Base-by-base conservation (phyloP, 2,797 vertebrate species). In the Sciurus vulgaris region DNA sequence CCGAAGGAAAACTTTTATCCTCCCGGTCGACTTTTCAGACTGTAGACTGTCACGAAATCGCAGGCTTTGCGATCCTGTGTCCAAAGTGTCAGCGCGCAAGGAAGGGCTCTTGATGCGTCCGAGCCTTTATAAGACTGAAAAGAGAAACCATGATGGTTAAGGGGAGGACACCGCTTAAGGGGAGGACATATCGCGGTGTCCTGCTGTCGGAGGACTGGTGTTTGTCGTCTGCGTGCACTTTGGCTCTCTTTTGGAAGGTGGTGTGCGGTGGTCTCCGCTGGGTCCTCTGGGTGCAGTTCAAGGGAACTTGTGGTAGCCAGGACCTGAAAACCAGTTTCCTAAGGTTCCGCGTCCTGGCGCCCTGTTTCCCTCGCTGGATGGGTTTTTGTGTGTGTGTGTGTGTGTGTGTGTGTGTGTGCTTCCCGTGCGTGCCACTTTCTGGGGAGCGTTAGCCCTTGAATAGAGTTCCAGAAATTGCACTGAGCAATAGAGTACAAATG, bases 71-170 rank as follows among this genome's bases (percentile, higher is more conserved):
- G 59, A 69, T 79, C 73, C 54, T 7, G 11, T 82, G 74, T 70
- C 22, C 79, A 33, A 11, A 14, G 28, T 56, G 89, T 59, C 87
- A 65, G 88, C 3, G 49, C 73, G 26, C 77, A 12, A 73, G 33
- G 65, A 12, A 44, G 33, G 65, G 33, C 59, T 69, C 13, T 18
- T 33, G 28, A 28, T 35, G 97, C 18, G 28, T 70, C 93, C 14
- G 0, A 12, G 35, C 67, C 63, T 87, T 94, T 63, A 76, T 1
- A 56, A 47, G 69, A 20, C 87, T 33, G 77, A 70, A 70, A 92
- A 88, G 92, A 94, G 67, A 86, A 92, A 72, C 77, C 38, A 1
- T 8, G 92, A 38, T 38, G 38, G 38, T 79, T 76, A 44, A 38
- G 79, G 78, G 81, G 54, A 44, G 33, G 67, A 56, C 78, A 33